Percentiles rank a stretch among this genome's conserved stretches.
These are phyloP conservation scores for Prunella strophiata DNA, from an alignment of 2,797 vertebrate genomes.

Conservation along the genomic window DNA sequence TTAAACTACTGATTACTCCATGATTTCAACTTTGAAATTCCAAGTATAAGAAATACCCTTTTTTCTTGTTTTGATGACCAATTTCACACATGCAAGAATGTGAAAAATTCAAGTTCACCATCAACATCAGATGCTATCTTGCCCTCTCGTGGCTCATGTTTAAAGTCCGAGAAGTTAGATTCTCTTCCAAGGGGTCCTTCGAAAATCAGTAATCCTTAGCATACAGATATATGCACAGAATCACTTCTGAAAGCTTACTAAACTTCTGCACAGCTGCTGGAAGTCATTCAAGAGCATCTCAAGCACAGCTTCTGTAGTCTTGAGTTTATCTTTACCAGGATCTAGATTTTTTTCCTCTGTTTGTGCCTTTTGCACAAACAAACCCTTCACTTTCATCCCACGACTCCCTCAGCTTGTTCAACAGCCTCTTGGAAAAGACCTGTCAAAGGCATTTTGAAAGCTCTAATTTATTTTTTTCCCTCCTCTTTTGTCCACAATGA, in stretches of 20 bases:
- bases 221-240: not conserved
- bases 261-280: not conserved
- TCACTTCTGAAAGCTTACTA: not conserved
- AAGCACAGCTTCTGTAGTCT: not conserved
- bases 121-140: not conserved
- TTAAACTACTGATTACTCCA: not conserved
- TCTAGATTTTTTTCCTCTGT: accelerated
- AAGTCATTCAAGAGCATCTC: not conserved
- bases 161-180: not conserved
- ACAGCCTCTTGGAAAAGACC: not conserved
- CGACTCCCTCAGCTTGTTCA: not conserved
- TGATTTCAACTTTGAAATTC: not conserved
- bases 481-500: not conserved
- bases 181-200: not conserved
- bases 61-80: not conserved
- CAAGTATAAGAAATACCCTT: not conserved
- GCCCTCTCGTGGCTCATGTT: not conserved
- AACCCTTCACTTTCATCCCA: not conserved
- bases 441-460: not conserved
- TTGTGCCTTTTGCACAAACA: not conserved
- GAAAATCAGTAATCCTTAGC: not conserved
- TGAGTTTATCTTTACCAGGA: not conserved
- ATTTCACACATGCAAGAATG: not conserved
- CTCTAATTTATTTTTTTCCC: not conserved
- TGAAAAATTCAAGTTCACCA: not conserved